Conservation (phyloP, 2,797 vertebrate genomes). For the Chaunax sp. region DNA sequence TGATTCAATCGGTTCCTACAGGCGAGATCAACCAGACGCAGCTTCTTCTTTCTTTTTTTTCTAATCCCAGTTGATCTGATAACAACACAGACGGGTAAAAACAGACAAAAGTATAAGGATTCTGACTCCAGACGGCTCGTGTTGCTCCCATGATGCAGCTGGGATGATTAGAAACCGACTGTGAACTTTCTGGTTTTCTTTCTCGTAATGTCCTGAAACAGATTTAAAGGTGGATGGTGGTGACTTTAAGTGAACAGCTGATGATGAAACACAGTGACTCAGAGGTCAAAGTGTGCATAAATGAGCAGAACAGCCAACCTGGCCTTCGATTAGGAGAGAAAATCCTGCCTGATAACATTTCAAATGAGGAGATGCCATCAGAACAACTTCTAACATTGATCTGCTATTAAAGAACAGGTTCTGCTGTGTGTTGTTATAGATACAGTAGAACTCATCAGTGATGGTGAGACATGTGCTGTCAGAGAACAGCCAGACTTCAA, state of each 20-base stretch:
- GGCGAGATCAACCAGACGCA: constrained; percentile 35
- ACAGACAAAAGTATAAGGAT: constrained; percentile 42
- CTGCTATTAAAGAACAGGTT: constrained; percentile 38
- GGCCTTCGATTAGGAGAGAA: constrained; percentile 31
- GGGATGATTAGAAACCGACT: constrained; percentile 1
- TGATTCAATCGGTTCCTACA: constrained; percentile 48
- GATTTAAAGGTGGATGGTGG: background rate
- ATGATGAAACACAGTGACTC: constrained; percentile 11
- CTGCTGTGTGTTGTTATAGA: constrained; percentile 34
- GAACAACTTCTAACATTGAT: constrained; percentile 56
- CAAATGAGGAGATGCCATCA: constrained; percentile 36
- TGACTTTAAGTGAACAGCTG: constrained; percentile 3
- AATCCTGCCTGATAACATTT: constrained; percentile 31
- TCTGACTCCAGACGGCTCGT: constrained; percentile 16
- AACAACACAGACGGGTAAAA: constrained; percentile 52
- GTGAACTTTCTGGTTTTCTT: background rate
- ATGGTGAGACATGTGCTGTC: constrained; percentile 32
- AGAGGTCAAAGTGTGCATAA: constrained; percentile 28
- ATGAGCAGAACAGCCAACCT: constrained; percentile 2
- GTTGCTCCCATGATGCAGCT: constrained; percentile 10
- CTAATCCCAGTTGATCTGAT: constrained; percentile 50
- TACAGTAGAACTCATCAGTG: constrained; percentile 33
- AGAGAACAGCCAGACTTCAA: constrained; percentile 33
- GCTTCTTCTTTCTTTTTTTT: constrained; percentile 17
- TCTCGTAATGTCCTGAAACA: background rate